Evolutionary conservation across 1,140 invertebrate genomes (phyloP).

Genomic region (Zaprionus capensis): DNA sequence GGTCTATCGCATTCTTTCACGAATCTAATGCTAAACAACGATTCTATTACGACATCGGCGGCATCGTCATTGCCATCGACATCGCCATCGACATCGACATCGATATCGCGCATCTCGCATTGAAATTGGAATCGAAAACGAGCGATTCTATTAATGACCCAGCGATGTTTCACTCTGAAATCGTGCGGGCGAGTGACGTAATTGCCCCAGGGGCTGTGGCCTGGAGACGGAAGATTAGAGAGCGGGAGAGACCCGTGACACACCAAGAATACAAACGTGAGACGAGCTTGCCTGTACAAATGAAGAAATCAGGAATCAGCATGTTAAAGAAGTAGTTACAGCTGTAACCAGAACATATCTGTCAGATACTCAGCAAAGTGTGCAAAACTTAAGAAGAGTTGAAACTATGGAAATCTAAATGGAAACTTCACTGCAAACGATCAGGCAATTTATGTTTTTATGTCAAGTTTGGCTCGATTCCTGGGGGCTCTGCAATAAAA

Average conservation of each 20-base stretch:
- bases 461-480: slow-evolving; percentile 1
- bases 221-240: slow-evolving; percentile 4
- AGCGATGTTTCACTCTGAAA: slow-evolving; percentile 60
- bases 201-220: slow-evolving; percentile 38
- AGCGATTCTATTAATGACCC: slow-evolving; percentile 55
- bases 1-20: slow-evolving; percentile 55
- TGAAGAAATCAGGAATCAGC: background rate
- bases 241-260: background rate
- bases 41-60: slow-evolving; percentile 72
- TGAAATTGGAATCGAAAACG: slow-evolving; percentile 22
- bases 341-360: too few relatives aligned
- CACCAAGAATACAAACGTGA: background rate
- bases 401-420: background rate
- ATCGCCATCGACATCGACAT: slow-evolving; percentile 18
- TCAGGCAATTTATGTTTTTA: slow-evolving; percentile 2
- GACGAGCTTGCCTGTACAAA: too few relatives aligned
- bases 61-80: slow-evolving; percentile 47
- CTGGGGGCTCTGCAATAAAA: background rate
- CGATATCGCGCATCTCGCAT: slow-evolving; percentile 21
- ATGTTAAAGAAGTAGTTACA: background rate
- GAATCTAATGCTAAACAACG: slow-evolving; percentile 71
- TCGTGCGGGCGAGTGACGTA: slow-evolving; percentile 58
- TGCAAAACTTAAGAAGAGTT: background rate
- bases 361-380: too few relatives aligned
- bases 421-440: background rate